Evolutionary conservation across 2,888 invertebrate species (phyloP), one percentile per base, ranked within the genome.

Genomic region (Chelonus formosanus): DNA sequence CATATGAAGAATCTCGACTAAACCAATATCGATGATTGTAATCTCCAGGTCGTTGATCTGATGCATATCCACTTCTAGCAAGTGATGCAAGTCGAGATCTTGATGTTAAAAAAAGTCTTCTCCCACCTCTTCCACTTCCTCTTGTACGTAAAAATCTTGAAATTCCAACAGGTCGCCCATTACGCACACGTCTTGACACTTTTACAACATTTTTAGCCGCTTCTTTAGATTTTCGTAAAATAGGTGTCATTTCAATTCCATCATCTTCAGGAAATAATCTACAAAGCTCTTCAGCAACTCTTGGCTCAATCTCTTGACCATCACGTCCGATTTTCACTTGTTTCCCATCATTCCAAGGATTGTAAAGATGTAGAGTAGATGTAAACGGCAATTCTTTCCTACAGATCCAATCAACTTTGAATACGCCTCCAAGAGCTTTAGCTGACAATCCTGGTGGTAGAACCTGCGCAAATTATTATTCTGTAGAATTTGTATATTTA

Each of bases 321-420:
- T 98, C 98, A 70, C 98, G 89, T n/a, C 97, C 98, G 78, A 98
- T 98, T 88, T 98, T 98, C 0, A 98, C 98, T 65, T 97, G 97
- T 85, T 97, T 97, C 54, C 96, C 95, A 82, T 98, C 97, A 87
- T 98, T 98, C 97, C 97, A 98, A 4, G 96, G 93, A 86, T 98
- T 98, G 80, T 95, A 96, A 68, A 98, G 86, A 84, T 98, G 97
- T 75, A 93, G 89, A 2, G 97, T 97, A 79, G 92, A 93, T 74
- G 92, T 92, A 79, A 98, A 98, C 3, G 96, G 92, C 70, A 98
- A 86, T 83, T 98, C 98, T 78, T 95, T 94, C 77, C 96, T 91
- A 81, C 96, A 96, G 74, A 98, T 93, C 98, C 98, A 98, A 83
- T 98, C 97, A 5, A 98, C 91, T 86, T 94, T 93, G 83, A 98